Percentiles rank a stretch among this genome's conserved stretches.
Evolutionary conservation across 2,888 invertebrate genomes (phyloP).

Genomic region (Mimas tiliae): DNA sequence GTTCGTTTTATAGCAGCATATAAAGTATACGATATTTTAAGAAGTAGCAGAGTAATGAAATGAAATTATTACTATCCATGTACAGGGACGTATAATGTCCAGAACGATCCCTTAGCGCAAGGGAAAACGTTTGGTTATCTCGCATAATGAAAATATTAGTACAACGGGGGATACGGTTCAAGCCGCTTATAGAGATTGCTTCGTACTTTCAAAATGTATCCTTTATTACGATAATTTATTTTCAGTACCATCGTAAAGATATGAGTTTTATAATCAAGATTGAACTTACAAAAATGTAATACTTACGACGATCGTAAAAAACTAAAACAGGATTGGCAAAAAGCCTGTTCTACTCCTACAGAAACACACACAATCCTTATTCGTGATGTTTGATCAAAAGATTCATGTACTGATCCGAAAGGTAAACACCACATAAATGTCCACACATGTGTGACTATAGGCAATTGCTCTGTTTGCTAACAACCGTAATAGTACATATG

Average conservation of each 20-base stretch:
- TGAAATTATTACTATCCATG: neutral
- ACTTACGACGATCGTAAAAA: neutral
- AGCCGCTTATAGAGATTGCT: constrained; percentile 15
- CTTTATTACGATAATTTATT: neutral
- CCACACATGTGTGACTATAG: constrained; percentile 26
- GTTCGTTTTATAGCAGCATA: neutral
- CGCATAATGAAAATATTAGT: constrained; percentile 22
- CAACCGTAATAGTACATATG: constrained; percentile 27
- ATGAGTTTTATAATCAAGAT: neutral
- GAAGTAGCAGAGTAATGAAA: constrained; percentile 9
- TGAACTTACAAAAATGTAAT: neutral
- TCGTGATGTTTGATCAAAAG: neutral
- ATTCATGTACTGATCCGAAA: neutral
- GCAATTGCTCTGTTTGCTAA: constrained; percentile 35
- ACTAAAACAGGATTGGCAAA: neutral
- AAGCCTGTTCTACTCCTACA: neutral
- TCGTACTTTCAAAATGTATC: neutral
- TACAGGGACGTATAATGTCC: constrained; percentile 1
- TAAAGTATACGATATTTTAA: neutral
- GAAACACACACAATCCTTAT: neutral
- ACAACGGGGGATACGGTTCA: constrained; percentile 4
- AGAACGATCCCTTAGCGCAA: constrained; percentile 1
- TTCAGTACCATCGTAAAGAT: neutral
- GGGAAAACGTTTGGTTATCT: neutral
- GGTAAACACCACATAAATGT: constrained; percentile 22